Conservation (phyloP, 2,113 vertebrate genomes). For the Sylvietta virens region DNA sequence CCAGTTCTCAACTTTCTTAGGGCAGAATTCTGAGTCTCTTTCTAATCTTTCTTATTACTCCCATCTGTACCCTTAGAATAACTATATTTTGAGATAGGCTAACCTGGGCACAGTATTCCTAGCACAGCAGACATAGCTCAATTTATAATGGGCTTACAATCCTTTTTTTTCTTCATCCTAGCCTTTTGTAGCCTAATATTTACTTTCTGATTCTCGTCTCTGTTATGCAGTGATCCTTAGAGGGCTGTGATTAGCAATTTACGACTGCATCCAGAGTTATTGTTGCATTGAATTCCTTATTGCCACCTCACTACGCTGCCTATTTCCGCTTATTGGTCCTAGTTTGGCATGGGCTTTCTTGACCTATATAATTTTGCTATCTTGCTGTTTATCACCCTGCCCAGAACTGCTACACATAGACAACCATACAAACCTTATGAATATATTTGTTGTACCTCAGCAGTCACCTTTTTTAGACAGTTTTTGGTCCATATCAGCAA, state of each 20-base stretch:
- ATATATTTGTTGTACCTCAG: background rate
- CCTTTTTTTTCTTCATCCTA: background rate
- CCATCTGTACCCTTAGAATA: background rate
- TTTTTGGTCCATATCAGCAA: background rate
- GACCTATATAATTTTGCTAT: background rate
- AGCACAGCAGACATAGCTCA: background rate
- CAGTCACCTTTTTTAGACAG: background rate
- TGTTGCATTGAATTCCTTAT: background rate
- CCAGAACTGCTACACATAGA: background rate
- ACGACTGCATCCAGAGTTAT: background rate
- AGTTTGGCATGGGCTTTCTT: background rate
- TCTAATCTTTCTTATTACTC: background rate
- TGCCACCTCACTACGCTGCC: background rate
- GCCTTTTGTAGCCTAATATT: background rate
- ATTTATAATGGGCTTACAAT: background rate
- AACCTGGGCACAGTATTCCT: background rate
- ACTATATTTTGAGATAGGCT: background rate
- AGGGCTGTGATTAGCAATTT: background rate
- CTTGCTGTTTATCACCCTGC: background rate
- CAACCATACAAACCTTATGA: background rate
- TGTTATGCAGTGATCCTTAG: background rate
- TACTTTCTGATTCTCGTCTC: background rate
- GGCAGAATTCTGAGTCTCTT: background rate
- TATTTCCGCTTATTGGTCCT: background rate
- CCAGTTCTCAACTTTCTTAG: background rate